Conservation (phyloP, 1,140 invertebrate genomes). For the Hyphantria cunea region DNA sequence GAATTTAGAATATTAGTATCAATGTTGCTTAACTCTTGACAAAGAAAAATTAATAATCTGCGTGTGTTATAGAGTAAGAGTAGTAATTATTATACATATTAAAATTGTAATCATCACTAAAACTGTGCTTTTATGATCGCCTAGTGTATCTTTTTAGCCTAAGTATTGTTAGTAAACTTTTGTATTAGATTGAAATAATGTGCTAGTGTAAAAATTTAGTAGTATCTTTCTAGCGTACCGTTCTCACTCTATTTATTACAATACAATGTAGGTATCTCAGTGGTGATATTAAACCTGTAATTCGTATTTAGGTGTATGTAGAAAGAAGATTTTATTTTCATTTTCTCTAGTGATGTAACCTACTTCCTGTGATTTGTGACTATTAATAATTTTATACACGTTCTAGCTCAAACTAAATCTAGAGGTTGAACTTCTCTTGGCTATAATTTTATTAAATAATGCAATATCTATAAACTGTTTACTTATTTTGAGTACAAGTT, state of each 20-base stretch:
- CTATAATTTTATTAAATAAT: constrained; percentile 76
- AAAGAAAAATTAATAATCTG: constrained; percentile 2
- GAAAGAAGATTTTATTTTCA: constrained; percentile 57
- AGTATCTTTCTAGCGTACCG: no score
- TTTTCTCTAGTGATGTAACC: constrained; percentile 54
- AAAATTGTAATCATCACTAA: constrained; percentile 9
- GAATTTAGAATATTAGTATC: constrained; percentile 49
- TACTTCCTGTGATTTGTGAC: constrained; percentile 76
- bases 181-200: constrained; percentile 35
- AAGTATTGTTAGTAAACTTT: constrained; percentile 38
- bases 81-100: constrained; percentile 7
- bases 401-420: constrained; percentile 65
- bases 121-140: constrained; percentile 42
- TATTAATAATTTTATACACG: constrained; percentile 76
- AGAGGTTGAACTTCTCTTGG: constrained; percentile 66
- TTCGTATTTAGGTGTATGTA: constrained; percentile 53
- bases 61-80: constrained; percentile 13
- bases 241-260: no score
- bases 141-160: constrained; percentile 41
- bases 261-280: constrained; percentile 47
- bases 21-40: constrained; percentile 40
- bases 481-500: constrained; percentile 3
- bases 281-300: constrained; percentile 54
- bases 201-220: no score
- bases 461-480: constrained; percentile 56